These are phyloP conservation scores for Poecile atricapillus DNA, from an alignment of 2,113 vertebrate species.

Conservation along the genomic window DNA sequence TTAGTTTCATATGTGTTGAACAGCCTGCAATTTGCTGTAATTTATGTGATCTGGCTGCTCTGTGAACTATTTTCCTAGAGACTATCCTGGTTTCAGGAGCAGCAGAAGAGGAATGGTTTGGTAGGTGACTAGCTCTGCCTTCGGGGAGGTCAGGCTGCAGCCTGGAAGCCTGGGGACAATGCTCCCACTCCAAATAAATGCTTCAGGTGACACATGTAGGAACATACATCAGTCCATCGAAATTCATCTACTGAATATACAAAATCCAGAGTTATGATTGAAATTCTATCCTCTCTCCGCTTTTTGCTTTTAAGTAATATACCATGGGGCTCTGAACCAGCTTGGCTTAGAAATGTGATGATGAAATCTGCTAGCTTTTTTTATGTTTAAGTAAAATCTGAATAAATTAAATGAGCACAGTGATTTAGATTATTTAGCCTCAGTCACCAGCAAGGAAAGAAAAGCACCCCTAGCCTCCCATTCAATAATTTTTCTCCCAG, in stretches of 20 bases:
- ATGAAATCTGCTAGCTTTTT: background rate
- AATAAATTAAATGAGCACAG: background rate
- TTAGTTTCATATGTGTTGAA: background rate
- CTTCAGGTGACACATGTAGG: background rate
- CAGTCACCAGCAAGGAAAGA: background rate
- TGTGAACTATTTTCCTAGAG: background rate
- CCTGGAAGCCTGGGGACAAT: background rate
- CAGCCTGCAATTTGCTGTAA: background rate
- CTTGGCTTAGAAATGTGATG: background rate
- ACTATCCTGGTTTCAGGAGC: background rate
- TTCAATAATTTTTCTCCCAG: background rate
- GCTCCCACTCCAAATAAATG: background rate
- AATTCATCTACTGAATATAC: background rate
- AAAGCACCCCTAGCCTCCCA: background rate
- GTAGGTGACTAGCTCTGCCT: background rate
- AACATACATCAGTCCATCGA: rapidly evolving
- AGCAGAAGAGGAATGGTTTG: background rate
- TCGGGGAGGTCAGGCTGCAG: background rate
- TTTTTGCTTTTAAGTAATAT: background rate
- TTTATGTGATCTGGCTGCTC: background rate
- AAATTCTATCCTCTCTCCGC: background rate
- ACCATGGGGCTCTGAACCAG: background rate
- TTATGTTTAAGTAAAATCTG: background rate
- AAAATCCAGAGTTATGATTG: background rate
- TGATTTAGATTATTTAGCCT: background rate